These are phyloP conservation scores for Piaya cayana DNA, from an alignment of 2,113 vertebrate species.

Conservation along the genomic window DNA sequence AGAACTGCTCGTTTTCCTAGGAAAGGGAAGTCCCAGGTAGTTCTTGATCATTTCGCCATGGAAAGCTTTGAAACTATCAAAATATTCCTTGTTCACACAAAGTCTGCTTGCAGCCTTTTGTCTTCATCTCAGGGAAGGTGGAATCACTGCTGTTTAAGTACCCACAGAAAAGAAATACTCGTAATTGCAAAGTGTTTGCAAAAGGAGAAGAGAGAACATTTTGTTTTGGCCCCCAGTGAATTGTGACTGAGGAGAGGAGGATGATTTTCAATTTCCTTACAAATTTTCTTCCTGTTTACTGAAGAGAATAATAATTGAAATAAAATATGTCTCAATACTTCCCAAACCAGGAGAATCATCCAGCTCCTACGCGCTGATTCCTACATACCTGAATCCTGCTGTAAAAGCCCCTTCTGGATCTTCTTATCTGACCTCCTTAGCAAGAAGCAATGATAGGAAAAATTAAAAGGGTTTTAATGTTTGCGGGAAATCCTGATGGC, in stretches of 20 bases:
- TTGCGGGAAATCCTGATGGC: neutral
- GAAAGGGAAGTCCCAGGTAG: neutral
- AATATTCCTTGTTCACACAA: neutral
- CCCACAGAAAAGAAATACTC: neutral
- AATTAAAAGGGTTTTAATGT: neutral
- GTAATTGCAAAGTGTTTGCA: neutral
- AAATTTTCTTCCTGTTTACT: neutral
- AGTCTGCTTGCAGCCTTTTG: neutral
- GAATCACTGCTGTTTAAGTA: neutral
- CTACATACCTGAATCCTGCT: neutral
- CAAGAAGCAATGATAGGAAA: neutral
- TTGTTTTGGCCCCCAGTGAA: neutral
- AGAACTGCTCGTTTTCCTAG: neutral
- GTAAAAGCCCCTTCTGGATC: neutral
- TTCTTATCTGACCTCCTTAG: neutral
- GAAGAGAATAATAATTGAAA: neutral
- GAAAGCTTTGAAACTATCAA: neutral
- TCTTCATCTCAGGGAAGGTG: neutral
- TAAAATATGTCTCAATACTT: neutral
- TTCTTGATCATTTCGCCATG: neutral
- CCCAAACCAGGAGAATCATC: neutral
- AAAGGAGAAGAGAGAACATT: neutral
- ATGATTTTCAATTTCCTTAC: neutral
- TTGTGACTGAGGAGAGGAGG: neutral
- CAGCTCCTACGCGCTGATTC: fast-evolving